A percentile compares a stretch with the other conserved stretches of the same genome.
Conservation (phyloP, 2,113 vertebrate species). For the Lonchura striata region DNA sequence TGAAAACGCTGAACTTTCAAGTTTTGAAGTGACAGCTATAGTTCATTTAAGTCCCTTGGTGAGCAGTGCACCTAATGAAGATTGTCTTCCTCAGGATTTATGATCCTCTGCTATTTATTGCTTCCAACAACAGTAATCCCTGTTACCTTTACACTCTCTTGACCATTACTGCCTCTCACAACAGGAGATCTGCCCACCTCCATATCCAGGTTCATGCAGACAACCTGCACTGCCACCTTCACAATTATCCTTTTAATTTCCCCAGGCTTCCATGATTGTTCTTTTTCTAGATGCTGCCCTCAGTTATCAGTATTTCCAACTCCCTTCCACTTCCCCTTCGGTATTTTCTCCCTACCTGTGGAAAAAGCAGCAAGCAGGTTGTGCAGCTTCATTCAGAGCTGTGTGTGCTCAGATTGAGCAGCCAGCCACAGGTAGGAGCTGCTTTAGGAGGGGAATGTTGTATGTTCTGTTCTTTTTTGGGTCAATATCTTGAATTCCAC, state of each 20-base stretch:
- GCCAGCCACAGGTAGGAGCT: neutral
- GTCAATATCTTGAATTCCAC: neutral
- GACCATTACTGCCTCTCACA: neutral
- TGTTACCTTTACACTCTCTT: neutral
- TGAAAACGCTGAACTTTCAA: neutral
- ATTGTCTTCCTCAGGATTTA: conserved; percentile 12
- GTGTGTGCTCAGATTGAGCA: neutral
- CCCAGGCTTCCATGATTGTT: neutral
- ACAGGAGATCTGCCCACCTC: neutral
- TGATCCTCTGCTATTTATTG: neutral
- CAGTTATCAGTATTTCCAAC: neutral
- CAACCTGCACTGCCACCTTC: neutral
- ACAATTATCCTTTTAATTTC: neutral
- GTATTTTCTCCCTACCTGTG: neutral
- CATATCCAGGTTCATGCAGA: neutral
- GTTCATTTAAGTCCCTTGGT: neutral
- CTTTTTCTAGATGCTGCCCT: neutral
- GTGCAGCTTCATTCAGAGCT: neutral
- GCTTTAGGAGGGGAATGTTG: neutral
- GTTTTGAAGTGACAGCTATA: neutral
- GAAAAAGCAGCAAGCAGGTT: neutral
- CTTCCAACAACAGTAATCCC: neutral
- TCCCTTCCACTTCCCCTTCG: neutral
- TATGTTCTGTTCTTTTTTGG: neutral
- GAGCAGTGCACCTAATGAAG: neutral